phyloP scores from a whole-genome alignment of 1,140 invertebrate genomes.

The Hesperophylax magnus region DNA sequence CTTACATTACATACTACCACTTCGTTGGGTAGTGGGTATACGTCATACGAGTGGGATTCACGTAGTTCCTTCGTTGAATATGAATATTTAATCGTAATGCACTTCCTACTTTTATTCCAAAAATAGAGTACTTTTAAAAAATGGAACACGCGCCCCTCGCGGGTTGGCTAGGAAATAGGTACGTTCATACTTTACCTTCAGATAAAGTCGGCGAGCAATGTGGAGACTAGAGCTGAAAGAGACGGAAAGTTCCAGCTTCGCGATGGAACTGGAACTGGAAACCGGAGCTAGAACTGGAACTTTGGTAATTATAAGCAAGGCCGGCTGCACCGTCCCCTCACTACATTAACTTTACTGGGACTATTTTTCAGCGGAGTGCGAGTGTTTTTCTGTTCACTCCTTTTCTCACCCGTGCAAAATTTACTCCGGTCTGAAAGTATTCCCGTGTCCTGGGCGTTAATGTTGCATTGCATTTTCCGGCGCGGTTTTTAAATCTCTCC shows the following conservation, averaged over 20 bases:
- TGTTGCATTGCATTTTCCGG: slow-evolving; percentile 52
- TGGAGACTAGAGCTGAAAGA: slow-evolving; percentile 1
- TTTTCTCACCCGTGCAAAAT: slow-evolving; percentile 31
- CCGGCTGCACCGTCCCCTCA: slow-evolving; percentile 43
- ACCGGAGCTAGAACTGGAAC: slow-evolving; percentile 25
- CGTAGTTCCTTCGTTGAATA: no score
- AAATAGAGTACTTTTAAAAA: no score
- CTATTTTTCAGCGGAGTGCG: slow-evolving; percentile 10
- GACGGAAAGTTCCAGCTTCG: slow-evolving; percentile 35
- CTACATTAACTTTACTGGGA: slow-evolving; percentile 34
- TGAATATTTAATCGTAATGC: no score
- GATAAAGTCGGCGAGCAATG: slow-evolving; percentile 2
- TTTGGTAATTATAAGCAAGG: slow-evolving; percentile 53
- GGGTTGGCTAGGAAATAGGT: no score
- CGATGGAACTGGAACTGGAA: no score
- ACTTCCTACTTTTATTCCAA: no score
- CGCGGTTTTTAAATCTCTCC: background rate
- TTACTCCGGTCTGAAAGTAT: slow-evolving; percentile 49
- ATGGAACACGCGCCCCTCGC: no score
- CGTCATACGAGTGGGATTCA: no score
- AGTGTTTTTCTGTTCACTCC: slow-evolving; percentile 26
- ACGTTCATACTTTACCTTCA: no score
- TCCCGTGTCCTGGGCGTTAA: slow-evolving; percentile 52
- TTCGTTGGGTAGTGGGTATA: no score
- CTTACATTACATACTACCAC: no score